These are phyloP conservation scores for Thalassophryne amazonica DNA, from an alignment of 2,797 vertebrate genomes.

Conservation along the genomic window DNA sequence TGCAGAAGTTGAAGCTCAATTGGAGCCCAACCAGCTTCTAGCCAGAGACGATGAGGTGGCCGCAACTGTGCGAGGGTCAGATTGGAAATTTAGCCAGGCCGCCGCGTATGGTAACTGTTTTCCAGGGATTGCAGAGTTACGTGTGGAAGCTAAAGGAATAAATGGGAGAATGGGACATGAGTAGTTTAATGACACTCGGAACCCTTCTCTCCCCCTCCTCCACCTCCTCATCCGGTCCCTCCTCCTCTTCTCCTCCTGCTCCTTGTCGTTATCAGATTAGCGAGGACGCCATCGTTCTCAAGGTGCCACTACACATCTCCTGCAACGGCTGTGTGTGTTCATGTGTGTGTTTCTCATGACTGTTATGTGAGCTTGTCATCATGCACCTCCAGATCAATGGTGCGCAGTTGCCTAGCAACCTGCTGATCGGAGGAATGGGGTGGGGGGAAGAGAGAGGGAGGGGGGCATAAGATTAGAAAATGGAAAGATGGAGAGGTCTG, in stretches of 20 bases:
- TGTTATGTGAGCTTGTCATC: constrained; percentile 81
- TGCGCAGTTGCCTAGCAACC: constrained; percentile 84
- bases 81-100: constrained; percentile 56
- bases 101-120: constrained; percentile 58
- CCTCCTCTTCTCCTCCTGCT: constrained; percentile 47
- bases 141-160: constrained; percentile 18
- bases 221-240: constrained; percentile 36
- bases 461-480: constrained; percentile 55
- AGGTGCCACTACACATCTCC: constrained; percentile 57
- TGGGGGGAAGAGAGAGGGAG: constrained; percentile 18
- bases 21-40: constrained; percentile 46
- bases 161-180: constrained; percentile 26
- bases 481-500: constrained; percentile 54
- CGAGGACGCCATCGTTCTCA: constrained; percentile 50
- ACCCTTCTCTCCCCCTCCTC: constrained; percentile 32
- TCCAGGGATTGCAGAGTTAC: constrained; percentile 56
- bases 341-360: constrained; percentile 59
- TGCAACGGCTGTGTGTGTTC: constrained; percentile 29
- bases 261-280: constrained; percentile 64
- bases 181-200: constrained; percentile 44
- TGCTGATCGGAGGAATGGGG: constrained; percentile 71
- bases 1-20: constrained; percentile 26
- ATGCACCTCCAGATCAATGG: constrained; percentile 78
- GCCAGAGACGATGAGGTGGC: constrained; percentile 47
- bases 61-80: constrained; percentile 50